These are phyloP conservation scores for Diadegma fenestrale DNA, from an alignment of 2,888 invertebrate species.

Conservation along the genomic window DNA sequence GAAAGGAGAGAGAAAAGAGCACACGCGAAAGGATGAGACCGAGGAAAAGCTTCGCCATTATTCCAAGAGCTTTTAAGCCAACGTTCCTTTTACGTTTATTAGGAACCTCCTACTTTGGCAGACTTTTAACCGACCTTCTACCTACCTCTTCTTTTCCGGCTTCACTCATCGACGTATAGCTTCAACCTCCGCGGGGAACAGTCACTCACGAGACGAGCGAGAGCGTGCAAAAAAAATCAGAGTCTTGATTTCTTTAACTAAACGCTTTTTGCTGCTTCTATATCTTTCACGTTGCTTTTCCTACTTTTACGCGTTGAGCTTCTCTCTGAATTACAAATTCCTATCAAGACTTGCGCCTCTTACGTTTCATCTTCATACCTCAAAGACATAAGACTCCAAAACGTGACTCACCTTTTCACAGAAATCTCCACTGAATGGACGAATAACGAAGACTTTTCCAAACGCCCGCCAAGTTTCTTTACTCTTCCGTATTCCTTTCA, in stretches of 20 bases:
- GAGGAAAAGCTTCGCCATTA: conserved; percentile 75
- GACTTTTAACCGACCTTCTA: conserved; percentile 75
- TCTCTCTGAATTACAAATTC: not conserved
- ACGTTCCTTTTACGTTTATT: conserved; percentile 80
- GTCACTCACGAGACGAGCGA: conserved; percentile 22
- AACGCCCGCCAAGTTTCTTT: not conserved
- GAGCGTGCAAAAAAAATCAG: conserved; percentile 18
- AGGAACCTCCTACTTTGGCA: conserved; percentile 78
- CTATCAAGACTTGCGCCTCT: not conserved
- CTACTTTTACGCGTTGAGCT: conserved; percentile 29
- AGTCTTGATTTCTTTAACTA: conserved; percentile 66
- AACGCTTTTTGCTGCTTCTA: conserved; percentile 53
- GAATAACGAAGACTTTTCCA: not conserved
- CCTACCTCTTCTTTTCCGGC: conserved; percentile 49
- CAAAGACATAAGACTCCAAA: not conserved
- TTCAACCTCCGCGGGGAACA: conserved; percentile 36
- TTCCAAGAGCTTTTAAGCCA: conserved; percentile 79
- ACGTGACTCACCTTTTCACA: not conserved
- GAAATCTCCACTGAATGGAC: too few species aligned
- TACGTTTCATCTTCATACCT: not conserved
- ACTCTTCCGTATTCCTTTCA: not conserved
- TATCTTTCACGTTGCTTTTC: conserved; percentile 51
- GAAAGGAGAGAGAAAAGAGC: conserved; percentile 25
- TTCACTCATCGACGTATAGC: conserved; percentile 62
- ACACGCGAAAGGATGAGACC: conserved; percentile 42